Conservation (phyloP, 2,797 vertebrate genomes). For the Sylvilagus floridanus region DNA sequence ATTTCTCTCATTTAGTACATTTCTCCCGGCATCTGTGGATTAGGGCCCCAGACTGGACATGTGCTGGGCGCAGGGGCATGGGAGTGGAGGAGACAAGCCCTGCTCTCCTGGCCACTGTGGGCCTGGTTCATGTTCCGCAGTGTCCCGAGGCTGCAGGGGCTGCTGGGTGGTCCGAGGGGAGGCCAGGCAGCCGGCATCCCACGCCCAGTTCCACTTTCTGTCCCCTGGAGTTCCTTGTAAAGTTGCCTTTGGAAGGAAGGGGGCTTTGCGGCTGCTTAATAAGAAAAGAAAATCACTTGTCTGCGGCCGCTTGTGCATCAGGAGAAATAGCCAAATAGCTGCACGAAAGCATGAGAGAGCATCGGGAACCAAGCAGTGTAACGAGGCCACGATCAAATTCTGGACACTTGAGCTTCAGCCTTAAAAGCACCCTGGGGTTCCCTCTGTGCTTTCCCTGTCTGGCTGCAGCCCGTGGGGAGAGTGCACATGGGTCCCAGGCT, state of each 20-base stretch:
- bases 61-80: neutral
- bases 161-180: neutral
- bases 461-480: neutral
- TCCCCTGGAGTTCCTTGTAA: neutral
- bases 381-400: neutral
- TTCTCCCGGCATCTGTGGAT: neutral
- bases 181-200: neutral
- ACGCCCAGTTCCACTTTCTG: neutral
- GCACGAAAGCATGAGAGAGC: constrained; percentile 32
- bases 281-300: neutral
- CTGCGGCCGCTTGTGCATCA: neutral
- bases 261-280: neutral
- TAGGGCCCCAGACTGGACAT: neutral
- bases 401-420: neutral
- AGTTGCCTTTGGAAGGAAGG: neutral
- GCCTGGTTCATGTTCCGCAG: neutral
- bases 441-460: neutral
- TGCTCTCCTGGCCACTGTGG: neutral
- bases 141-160: neutral
- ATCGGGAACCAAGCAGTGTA: neutral
- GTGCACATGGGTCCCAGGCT: neutral
- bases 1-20: neutral
- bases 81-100: neutral
- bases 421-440: neutral
- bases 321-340: neutral